Conservation (phyloP, 2,888 invertebrate species). For the Nesidiocoris tenuis region DNA sequence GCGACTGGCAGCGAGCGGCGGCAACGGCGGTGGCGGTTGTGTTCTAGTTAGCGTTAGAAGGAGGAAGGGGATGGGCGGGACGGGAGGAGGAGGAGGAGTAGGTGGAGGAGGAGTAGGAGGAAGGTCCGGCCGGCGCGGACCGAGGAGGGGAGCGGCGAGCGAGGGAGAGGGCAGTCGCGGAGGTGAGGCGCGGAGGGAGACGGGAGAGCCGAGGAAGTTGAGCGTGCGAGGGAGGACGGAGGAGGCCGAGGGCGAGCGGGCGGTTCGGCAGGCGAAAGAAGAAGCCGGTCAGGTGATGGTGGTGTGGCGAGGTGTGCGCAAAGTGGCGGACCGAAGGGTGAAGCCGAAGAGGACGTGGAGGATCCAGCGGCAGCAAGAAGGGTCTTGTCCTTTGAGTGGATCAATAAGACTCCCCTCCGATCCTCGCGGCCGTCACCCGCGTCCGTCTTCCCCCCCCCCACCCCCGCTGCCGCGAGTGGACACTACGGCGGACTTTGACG, state of each 20-base stretch:
- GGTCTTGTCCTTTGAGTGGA: slow-evolving; percentile 51
- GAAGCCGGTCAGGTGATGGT: slow-evolving; percentile 27
- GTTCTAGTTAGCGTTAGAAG: slow-evolving; percentile 44
- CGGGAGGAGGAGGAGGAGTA: not conserved
- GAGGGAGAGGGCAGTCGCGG: slow-evolving; percentile 26
- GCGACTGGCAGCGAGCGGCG: slow-evolving; percentile 30
- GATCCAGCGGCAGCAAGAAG: slow-evolving; percentile 14
- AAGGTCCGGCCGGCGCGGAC: slow-evolving; percentile 1
- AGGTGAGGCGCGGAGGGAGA: not conserved
- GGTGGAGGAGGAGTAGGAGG: no score
- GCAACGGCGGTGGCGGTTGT: slow-evolving; percentile 37
- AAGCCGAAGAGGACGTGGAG: slow-evolving; percentile 46
- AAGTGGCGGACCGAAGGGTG: slow-evolving; percentile 5
- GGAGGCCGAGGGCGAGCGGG: slow-evolving; percentile 17
- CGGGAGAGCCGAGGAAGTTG: not conserved
- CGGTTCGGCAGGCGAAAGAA: not conserved
- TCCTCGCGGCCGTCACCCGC: slow-evolving; percentile 23
- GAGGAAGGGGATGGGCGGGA: not conserved
- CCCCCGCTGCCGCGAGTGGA: slow-evolving; percentile 48
- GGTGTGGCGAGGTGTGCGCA: slow-evolving; percentile 36
- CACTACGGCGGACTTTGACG: slow-evolving; percentile 44
- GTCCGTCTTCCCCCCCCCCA: slow-evolving; percentile 44
- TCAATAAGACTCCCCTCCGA: slow-evolving; percentile 51
- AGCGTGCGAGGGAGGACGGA: not conserved
- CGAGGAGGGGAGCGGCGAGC: not conserved